Evolutionary conservation across 2,888 invertebrate genomes (phyloP).

Genomic region (Chrysolina americana): DNA sequence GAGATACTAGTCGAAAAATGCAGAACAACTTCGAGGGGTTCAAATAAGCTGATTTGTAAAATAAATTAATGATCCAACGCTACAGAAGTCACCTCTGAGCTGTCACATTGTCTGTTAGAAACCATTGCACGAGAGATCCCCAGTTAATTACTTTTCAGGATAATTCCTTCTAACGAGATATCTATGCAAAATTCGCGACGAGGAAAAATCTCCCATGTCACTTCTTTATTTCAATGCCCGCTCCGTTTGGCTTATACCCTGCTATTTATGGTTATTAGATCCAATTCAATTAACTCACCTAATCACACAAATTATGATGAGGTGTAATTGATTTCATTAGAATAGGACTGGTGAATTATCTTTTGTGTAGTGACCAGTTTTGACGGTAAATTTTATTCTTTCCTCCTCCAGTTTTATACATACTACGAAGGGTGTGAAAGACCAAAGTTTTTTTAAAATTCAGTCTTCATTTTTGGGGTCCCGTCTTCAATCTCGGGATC

Average conservation of each 20-base stretch:
- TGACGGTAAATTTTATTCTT: too few species aligned
- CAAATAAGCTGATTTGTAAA: slow-evolving; percentile 70
- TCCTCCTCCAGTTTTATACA: too few species aligned
- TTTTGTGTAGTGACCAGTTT: too few species aligned
- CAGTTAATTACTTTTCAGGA: slow-evolving; percentile 68
- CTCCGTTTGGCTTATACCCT: slow-evolving; percentile 37
- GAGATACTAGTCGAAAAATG: slow-evolving; percentile 66
- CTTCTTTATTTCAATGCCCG: slow-evolving; percentile 48
- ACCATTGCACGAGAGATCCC: slow-evolving; percentile 63
- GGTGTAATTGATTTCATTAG: slow-evolving; percentile 25
- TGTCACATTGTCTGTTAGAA: slow-evolving; percentile 69
- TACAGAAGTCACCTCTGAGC: slow-evolving; percentile 68
- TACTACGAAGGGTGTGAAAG: too few species aligned
- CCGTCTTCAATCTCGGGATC: too few species aligned
- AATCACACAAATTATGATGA: slow-evolving; percentile 32
- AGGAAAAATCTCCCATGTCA: slow-evolving; percentile 52
- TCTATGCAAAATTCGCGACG: slow-evolving; percentile 65
- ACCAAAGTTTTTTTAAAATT: too few species aligned
- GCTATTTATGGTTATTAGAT: slow-evolving; percentile 45
- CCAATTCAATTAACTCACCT: slow-evolving; percentile 42
- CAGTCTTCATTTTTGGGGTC: too few species aligned
- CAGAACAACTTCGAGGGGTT: slow-evolving; percentile 64
- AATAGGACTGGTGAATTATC: not conserved
- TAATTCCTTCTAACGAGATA: slow-evolving; percentile 69
- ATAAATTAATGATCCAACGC: slow-evolving; percentile 70